Conservation (phyloP, 2,797 vertebrate genomes). For the Ctenochaetus hawaiiensis region DNA sequence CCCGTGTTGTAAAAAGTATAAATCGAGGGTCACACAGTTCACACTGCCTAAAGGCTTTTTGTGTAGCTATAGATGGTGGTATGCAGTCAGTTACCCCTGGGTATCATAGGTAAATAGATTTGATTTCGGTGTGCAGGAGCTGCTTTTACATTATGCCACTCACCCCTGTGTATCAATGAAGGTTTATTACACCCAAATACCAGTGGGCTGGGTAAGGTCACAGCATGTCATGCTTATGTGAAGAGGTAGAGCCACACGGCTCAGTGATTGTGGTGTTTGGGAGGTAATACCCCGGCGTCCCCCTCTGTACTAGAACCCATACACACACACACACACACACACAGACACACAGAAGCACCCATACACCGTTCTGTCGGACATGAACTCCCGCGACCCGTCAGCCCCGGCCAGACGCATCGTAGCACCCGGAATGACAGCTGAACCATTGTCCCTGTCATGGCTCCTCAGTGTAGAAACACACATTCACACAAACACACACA, state of each 20-base stretch:
- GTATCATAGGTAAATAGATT: constrained; percentile 66
- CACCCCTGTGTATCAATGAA: constrained; percentile 65
- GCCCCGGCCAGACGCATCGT: constrained; percentile 68
- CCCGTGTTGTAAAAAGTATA: constrained; percentile 55
- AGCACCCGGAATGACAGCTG: constrained; percentile 79
- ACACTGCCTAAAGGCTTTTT: constrained; percentile 62
- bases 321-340: constrained; percentile 30
- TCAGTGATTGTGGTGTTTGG: constrained; percentile 68
- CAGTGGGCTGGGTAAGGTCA: constrained; percentile 62
- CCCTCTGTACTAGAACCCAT: constrained; percentile 27
- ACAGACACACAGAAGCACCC: constrained; percentile 42
- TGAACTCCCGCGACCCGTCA: constrained; percentile 78
- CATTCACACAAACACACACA: constrained; percentile 59
- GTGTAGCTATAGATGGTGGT: constrained; percentile 47
- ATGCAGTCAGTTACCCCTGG: constrained; percentile 48
- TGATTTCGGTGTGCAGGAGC: constrained; percentile 47
- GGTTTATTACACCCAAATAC: constrained; percentile 64
- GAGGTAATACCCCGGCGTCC: constrained; percentile 67
- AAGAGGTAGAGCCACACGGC: constrained; percentile 43
- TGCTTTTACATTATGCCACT: constrained; percentile 46
- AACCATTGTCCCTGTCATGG: constrained; percentile 85
- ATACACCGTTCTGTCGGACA: constrained; percentile 63
- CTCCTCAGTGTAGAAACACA: constrained; percentile 78
- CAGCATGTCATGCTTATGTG: constrained; percentile 51
- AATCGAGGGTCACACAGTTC: constrained; percentile 58